phyloP scores from a whole-genome alignment of 2,888 invertebrate species.

The Agrotis exclamationis region DNA sequence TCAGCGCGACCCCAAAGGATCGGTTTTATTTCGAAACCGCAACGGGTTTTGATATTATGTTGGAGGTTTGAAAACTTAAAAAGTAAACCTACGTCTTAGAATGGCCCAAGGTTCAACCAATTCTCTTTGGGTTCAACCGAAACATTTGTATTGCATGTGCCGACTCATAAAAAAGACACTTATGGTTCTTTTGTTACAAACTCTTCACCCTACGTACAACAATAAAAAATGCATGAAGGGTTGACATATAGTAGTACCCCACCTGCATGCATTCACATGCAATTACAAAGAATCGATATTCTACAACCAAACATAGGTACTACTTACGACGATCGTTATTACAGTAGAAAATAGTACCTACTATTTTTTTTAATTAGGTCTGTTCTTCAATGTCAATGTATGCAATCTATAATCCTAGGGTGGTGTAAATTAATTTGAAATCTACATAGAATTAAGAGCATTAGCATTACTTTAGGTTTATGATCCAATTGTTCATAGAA shows the following conservation, averaged over 20 bases:
- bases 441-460: background rate
- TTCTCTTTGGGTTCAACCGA: background rate
- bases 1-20: background rate
- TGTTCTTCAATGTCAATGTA: background rate
- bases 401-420: background rate
- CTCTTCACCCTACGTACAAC: background rate
- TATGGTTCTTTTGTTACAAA: background rate
- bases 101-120: too few species aligned
- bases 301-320: background rate
- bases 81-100: background rate
- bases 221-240: slow-evolving; percentile 28
- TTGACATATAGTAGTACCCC: background rate
- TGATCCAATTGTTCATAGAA: too few species aligned
- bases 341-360: too few species aligned
- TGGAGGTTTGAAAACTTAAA: background rate
- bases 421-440: background rate
- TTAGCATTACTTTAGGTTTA: too few species aligned
- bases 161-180: background rate
- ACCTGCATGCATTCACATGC: slow-evolving; percentile 25
- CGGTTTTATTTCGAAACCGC: background rate
- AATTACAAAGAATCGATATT: slow-evolving; percentile 24
- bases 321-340: too few species aligned
- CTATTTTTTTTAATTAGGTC: too few species aligned
- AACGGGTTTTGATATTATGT: background rate
- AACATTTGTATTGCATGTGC: background rate